Conservation (phyloP, 2,797 vertebrate genomes). For the Crax fasciolata region DNA sequence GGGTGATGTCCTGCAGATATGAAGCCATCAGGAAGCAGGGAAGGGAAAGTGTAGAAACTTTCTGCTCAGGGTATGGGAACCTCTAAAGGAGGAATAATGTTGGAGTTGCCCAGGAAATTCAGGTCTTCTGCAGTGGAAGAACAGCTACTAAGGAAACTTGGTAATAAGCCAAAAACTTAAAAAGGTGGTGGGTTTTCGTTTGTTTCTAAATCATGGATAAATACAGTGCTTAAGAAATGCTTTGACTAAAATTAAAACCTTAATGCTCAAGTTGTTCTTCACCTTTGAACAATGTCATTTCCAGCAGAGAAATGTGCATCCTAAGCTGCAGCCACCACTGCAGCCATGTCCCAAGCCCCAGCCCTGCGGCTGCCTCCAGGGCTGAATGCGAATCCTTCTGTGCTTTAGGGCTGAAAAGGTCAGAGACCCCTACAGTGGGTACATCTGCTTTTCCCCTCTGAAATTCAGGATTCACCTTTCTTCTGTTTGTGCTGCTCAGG, state of each 20-base stretch:
- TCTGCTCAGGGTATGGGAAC: not conserved
- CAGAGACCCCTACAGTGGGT: accelerated
- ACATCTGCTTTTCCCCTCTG: not conserved
- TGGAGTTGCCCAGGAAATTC: not conserved
- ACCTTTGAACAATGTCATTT: not conserved
- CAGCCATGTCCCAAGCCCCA: not conserved
- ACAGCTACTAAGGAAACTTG: not conserved
- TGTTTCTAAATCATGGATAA: not conserved
- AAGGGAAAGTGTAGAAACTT: not conserved
- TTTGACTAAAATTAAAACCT: not conserved
- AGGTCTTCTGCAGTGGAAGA: not conserved
- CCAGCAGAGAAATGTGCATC: not conserved
- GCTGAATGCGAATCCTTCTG: not conserved
- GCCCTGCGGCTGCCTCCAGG: not conserved
- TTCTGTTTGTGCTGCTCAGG: not conserved
- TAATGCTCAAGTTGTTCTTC: not conserved
- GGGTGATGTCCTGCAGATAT: not conserved
- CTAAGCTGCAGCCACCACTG: not conserved
- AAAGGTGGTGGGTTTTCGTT: not conserved
- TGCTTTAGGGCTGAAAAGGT: not conserved
- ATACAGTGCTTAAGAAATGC: not conserved
- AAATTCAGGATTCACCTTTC: not conserved
- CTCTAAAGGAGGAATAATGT: not conserved
- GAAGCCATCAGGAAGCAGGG: not conserved
- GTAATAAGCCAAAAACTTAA: not conserved